Evolutionary conservation across 2,888 invertebrate species (phyloP), one percentile per base, ranked within the genome.

Genomic region (Erannis defoliaria): DNA sequence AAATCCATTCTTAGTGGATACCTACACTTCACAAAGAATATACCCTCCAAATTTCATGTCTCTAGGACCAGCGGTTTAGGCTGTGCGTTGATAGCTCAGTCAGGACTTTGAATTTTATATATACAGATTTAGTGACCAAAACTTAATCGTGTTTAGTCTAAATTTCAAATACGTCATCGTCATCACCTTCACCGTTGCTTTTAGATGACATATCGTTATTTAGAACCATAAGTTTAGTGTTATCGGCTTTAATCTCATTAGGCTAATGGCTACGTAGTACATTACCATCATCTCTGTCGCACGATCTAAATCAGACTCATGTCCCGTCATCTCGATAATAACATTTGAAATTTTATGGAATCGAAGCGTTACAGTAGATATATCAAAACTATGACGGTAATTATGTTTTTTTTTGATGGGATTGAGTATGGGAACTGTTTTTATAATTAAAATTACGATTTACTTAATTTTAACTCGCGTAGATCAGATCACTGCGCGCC

Each of bases 261-360:
- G 53, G 31, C 23, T 59, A 59, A 59, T 54, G 54, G 21, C 9
- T 14, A 33, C 31, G 33, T 48, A 14, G 38, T 53, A 26, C 42
- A 50, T 58, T 51, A 40, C 29, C 53, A 51, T 45, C 51, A 26
- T 38, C 31, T 38, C 21, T 37, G 21, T 46, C 37, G 26, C 43
- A 29, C 38, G 45, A 51, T 46, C 53, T 53, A 53, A 50, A 57
- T 57, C 57, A 51, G 50, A 50, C 40, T 49, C 49, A 42, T 33
- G 56, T 56, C 43, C 40, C 26, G 43, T 50, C 43, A 50, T 43
- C 37, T 43, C 12, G 26, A 43, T 50, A 26, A 43, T 50, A 57
- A 50, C 43, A 37, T 51, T 40, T 43, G 5, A 29, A 14, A 51
- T 50, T 57, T 56, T 29, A 37, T 35, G 37, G 29, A 23, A 4